A percentile compares a stretch with the other conserved stretches of the same genome.
These are phyloP conservation scores for Omphaloscelis lunosa DNA, from an alignment of 2,888 invertebrate genomes.

Conservation along the genomic window DNA sequence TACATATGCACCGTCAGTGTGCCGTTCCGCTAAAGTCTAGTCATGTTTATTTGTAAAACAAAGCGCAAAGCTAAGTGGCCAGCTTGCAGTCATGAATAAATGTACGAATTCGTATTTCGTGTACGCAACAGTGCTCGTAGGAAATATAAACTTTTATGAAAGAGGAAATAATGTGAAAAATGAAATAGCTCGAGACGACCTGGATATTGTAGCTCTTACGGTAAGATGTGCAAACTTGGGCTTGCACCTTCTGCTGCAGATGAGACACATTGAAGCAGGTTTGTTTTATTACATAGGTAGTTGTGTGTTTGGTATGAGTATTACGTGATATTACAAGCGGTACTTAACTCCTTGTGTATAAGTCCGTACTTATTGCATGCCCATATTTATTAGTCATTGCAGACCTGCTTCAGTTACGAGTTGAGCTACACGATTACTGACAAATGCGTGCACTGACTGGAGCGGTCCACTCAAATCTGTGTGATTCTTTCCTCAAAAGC, in stretches of 20 bases:
- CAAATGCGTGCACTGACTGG: neutral
- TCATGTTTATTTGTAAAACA: constrained; percentile 75
- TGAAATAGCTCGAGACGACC: constrained; percentile 76
- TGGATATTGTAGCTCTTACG: constrained; percentile 66
- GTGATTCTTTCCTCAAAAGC: no score
- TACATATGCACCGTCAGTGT: constrained; percentile 58
- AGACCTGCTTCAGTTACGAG: neutral
- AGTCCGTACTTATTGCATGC: neutral
- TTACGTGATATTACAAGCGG: constrained; percentile 26
- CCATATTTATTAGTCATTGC: neutral
- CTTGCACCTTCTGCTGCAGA: constrained; percentile 64
- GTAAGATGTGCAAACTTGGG: constrained; percentile 60
- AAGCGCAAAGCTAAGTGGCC: constrained; percentile 71
- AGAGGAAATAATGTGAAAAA: constrained; percentile 75
- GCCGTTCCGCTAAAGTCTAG: constrained; percentile 66
- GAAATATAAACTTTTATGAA: constrained; percentile 77
- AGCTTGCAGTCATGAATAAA: constrained; percentile 77
- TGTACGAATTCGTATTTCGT: constrained; percentile 76
- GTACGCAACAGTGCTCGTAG: constrained; percentile 72
- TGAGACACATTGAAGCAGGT: constrained; percentile 59
- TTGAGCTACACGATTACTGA: neutral
- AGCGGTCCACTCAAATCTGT: neutral
- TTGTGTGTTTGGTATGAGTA: constrained; percentile 25
- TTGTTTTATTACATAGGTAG: constrained; percentile 47
- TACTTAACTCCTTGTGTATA: constrained; percentile 5